Base-by-base conservation (phyloP, 2,888 invertebrate genomes). In the Hydrotaea cyrtoneurina region DNA sequence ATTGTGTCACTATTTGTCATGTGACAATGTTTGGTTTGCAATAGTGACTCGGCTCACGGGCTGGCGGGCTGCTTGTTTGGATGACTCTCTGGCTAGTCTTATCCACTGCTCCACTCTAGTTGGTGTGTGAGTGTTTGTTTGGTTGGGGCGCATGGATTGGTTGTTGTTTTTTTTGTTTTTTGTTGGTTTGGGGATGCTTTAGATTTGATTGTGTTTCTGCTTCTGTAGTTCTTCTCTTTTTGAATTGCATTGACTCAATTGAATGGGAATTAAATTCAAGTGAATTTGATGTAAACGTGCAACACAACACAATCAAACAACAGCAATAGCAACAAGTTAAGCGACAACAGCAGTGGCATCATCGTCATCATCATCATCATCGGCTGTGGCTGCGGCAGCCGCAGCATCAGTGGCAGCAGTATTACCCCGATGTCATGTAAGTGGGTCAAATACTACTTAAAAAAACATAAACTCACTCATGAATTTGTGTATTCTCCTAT, bases 1-100 rank as follows among this genome's bases (percentile, higher is more conserved):
- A 82, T 85, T 85, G 85, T 85, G 85, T 85, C 85, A 85, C 82
- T 85, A 85, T 85, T 85, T 85, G 85, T 85, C 85, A 82, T 79
- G 62, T 75, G 82, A 82, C 82, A 78, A 77, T 79, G 85, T 85
- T 74, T 46, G 66, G 21, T 57, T 66, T 57, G 76, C 39, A 59
- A 55, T 2, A 19, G 15, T 53, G 17, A 59, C 26, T 46, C 46
- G 43, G 8, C 31, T n/a, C 21, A 23, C 59, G 23, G 59, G 69
- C 31, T n/a, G 43, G 46, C 59, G 23, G 59, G 69, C 19, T 69
- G 66, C 19, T 11, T 23, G 59, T 26, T 59, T 59, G 69, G 31
- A 46, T 69, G 69, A 69, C 69, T 69, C 21, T 46, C 21, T 69
- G 46, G 5, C 31, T 21, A 7, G 69, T 21, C 46, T 26, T 11